phyloP scores from a whole-genome alignment of 1,140 invertebrate species.

The Ladona fulva region DNA sequence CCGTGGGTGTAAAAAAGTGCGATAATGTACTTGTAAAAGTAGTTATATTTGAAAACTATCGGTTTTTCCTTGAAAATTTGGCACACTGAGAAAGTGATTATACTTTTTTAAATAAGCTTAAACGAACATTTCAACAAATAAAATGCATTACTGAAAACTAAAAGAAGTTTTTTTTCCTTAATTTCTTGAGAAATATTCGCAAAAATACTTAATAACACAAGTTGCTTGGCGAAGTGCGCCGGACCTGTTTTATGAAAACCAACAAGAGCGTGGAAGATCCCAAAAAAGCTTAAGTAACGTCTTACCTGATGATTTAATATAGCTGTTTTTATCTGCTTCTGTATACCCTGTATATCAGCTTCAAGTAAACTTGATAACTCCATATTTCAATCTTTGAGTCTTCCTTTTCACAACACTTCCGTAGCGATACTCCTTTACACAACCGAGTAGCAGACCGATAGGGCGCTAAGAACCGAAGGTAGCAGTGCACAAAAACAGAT shows the following conservation, averaged over 20 bases:
- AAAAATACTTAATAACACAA: neutral
- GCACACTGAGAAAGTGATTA: too few relatives aligned
- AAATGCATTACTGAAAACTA: too few relatives aligned
- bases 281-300: neutral
- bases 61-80: too few relatives aligned
- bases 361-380: constrained; percentile 1
- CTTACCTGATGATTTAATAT: neutral
- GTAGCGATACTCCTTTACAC: neutral
- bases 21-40: too few relatives aligned
- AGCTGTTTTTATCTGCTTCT: neutral
- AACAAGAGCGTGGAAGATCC: neutral
- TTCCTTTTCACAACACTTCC: constrained; percentile 5
- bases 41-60: too few relatives aligned
- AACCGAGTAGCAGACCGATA: neutral
- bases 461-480: constrained; percentile 1
- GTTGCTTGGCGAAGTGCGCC: neutral
- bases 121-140: too few relatives aligned
- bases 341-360: constrained; percentile 2
- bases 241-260: neutral
- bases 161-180: too few relatives aligned
- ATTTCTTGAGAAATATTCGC: too few relatives aligned
- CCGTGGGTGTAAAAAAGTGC: too few relatives aligned
- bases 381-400: neutral
- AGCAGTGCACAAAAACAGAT: constrained; percentile 4
- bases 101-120: too few relatives aligned